Evolutionary conservation across 1,140 invertebrate species (phyloP), one percentile per base, ranked within the genome.

Genomic region (Lepidurus arcticus): DNA sequence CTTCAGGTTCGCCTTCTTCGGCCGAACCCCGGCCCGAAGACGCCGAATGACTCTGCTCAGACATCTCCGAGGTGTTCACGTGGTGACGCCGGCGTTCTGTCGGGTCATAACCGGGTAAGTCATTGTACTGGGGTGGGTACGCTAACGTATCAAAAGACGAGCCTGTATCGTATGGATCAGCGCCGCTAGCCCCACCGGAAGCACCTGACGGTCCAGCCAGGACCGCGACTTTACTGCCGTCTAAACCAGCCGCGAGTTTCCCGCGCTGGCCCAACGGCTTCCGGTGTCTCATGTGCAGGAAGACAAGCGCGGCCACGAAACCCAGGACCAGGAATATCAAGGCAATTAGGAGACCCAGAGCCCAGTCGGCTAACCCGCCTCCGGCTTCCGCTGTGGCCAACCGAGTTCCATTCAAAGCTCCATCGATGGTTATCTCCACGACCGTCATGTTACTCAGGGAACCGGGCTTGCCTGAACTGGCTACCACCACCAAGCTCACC

Each of bases 21-120:
- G 95, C 96, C 0, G 96, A 98, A 0, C 96, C 96, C 34, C 94
- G 88, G 13, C 96, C 96, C 83, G 95, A 97, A 0, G 95, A 98
- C 0, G 95, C 95, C 1, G 94, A 97, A 82, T 96, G 94, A 75
- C 85, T 96, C 91, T 79, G 94, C 92, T 73, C 93, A 0, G 94
- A 96, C 1, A 96, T 84, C 84, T 96, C 94, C 0, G 94, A 96
- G 0, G 94, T 85, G 77, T 85, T 94, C 26, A 92, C 92, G n/a
- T 92, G 1, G 89, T 82, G 80, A 76, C 80, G 78, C 13, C 73
- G 77, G 91, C 5, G 92, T 91, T 80, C 79, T 7, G 85, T 92
- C 91, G 11, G 91, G 92, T 82, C 84, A 82, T 95, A 96, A 1
- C 93, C 93, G 21, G 93, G 93, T 79, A 96, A 94, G 84, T 95